Base-by-base conservation (phyloP, 1,140 invertebrate species). In the Cardiocondyla obscurior region DNA sequence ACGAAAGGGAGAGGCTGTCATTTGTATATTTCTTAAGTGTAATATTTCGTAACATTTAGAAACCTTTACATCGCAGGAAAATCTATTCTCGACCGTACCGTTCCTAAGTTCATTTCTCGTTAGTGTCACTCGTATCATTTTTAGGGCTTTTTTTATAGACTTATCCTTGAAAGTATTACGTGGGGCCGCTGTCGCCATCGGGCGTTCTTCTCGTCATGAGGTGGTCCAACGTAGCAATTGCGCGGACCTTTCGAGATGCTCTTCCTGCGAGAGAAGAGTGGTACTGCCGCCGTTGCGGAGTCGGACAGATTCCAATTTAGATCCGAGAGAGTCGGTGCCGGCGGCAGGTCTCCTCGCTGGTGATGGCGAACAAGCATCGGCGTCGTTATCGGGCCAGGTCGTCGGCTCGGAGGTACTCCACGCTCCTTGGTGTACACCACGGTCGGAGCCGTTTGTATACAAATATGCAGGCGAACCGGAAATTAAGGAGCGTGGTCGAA, bases 301-400 rank as follows among this genome's bases (percentile, higher is more conserved):
- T 42, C 42, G 49, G 25, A 60, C 55, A 90, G 88, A 90, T 90
- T 90, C 85, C 89, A 90, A 90, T 90, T 90, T 90, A 90, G 89
- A 90, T 90, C 73, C 81, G 82, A 73, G 67, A 70, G 44, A 72
- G 69, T 33, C 70, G 87, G 55, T 60, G 72, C 44, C 84, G 74
- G 65, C 55, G 49, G 76, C 42, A 79, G 51, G 57, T 55, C 42
- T 51, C 44, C 62, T 62, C 28, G 33, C 25, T 53, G 33, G 28
- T 74, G 83, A 85, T 62, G 53, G 28, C 46, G 69, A 28, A 33
- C 84, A 42, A 55, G 36, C 73, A 73, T 57, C 65, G 69, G 64
- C 84, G 33, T 58, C 67, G 64, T 72, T 81, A 51, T 65, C 64
- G 84, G 22, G 16, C 10, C 77, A 14, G 33, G 25, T 82, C 53